Evolutionary conservation across 2,797 vertebrate genomes (phyloP), one percentile per base, ranked within the genome.

Genomic region (Scarus forsteni): DNA sequence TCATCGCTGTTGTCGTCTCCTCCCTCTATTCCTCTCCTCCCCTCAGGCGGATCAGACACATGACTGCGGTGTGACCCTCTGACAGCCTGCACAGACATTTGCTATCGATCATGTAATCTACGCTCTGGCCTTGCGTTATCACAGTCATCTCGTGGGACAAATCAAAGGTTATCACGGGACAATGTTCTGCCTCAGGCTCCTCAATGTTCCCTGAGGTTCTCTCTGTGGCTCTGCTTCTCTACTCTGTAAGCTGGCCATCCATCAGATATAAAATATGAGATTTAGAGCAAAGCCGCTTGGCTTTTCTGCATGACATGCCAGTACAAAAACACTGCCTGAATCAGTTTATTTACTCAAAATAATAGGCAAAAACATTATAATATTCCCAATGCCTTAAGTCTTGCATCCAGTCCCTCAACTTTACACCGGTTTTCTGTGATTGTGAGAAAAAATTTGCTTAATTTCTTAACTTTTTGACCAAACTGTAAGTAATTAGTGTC

Each of bases 51-150:
- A 36, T 42, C 44, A 60, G 51, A 46, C 6, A 11, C 1, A 13
- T 66, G 78, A 62, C 65, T 56, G 34, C 34, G 45, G 8, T 8
- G 14, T 59, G 59, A 50, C 45, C 51, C 27, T 67, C 65, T 49
- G 60, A 54, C 79, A 49, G 74, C 62, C 42, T 18, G 75, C 51
- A 42, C 53, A 58, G 19, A 51, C 52, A 7, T 38, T 62, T 57
- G 45, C 1, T 15, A 80, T 80, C 13, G 56, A 87, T 83, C 78
- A 60, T 76, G 39, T 71, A 67, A 80, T 82, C 58, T 57, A 73
- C 57, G 60, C 58, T 55, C 64, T 53, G 50, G 64, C 73, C 66
- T 73, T n/a, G 62, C 73, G 69, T 71, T 66, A 81, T 80, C 71
- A 51, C 40, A 61, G 14, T 60, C 51, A 55, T 77, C 63, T 60